phyloP scores from a whole-genome alignment of 2,888 invertebrate species.

The Willowsia nigromaculata region DNA sequence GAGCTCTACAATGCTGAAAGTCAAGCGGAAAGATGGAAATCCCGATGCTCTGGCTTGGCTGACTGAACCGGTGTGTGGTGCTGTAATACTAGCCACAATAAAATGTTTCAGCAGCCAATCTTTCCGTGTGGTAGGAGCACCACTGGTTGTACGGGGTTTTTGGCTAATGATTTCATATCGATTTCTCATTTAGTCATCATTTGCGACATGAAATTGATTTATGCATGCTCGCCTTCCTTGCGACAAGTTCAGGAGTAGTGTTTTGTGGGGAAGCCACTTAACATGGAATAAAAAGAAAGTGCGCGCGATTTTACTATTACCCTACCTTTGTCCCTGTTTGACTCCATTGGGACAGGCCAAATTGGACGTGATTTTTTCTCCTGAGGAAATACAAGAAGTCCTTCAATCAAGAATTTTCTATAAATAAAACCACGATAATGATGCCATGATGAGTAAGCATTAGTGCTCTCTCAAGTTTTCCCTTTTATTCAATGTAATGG shows the following conservation, averaged over 20 bases:
- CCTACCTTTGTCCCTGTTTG: neutral
- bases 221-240: constrained; percentile 31
- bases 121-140: neutral
- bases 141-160: neutral
- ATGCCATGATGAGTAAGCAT: neutral
- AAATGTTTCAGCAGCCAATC: constrained; percentile 8
- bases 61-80: neutral
- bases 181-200: constrained; percentile 71
- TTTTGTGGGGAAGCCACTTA: too few relatives aligned
- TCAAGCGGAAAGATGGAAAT: constrained; percentile 24
- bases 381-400: neutral
- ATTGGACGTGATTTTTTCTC: neutral
- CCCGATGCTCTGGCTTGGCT: neutral
- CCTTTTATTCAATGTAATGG: neutral
- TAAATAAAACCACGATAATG: neutral
- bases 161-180: constrained; percentile 69
- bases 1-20: neutral
- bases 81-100: neutral
- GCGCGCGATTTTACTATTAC: neutral
- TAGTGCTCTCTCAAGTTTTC: neutral
- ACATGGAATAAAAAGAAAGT: neutral
- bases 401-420: neutral
- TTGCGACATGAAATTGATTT: constrained; percentile 70
- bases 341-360: neutral
- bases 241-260: neutral